Evolutionary conservation across 2,888 invertebrate species (phyloP).

Genomic region (Nesidiocoris tenuis): DNA sequence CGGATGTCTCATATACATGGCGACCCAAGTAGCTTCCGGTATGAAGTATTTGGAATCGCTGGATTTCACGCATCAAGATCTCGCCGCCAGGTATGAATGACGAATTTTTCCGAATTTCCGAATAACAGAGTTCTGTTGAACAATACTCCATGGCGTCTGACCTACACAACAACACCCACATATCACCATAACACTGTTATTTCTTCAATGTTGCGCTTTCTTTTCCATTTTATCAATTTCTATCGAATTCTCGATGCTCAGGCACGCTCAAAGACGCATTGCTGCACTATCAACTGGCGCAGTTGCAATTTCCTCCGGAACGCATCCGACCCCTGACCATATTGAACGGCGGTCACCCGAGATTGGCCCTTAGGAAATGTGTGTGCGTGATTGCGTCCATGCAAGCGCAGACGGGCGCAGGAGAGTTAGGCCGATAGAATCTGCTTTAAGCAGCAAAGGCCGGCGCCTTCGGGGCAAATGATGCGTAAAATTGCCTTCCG

Average conservation of each 20-base stretch:
- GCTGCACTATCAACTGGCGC: no score
- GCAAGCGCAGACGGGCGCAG: not conserved
- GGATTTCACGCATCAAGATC: conserved; percentile 85
- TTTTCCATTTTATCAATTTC: no score
- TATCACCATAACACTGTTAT: no score
- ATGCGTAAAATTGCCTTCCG: conserved; percentile 37
- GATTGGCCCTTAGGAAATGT: not conserved
- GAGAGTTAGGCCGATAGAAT: not conserved
- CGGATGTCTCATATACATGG: conserved; percentile 79
- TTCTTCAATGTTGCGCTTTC: no score
- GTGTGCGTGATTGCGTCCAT: not conserved
- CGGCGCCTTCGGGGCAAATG: conserved; percentile 21
- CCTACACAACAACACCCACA: not conserved
- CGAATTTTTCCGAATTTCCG: no score
- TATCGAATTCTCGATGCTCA: no score
- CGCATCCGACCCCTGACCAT: not conserved
- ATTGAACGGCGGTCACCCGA: not conserved
- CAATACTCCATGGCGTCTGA: not conserved
- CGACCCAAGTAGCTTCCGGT: conserved; percentile 86
- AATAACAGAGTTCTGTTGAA: not conserved
- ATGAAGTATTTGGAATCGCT: conserved; percentile 91
- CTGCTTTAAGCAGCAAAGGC: not conserved
- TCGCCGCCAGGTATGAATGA: conserved; percentile 77
- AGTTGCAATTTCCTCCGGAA: no score
- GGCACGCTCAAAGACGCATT: no score